Base-by-base conservation (phyloP, 2,888 invertebrate genomes). In the Tinea semifulvella region DNA sequence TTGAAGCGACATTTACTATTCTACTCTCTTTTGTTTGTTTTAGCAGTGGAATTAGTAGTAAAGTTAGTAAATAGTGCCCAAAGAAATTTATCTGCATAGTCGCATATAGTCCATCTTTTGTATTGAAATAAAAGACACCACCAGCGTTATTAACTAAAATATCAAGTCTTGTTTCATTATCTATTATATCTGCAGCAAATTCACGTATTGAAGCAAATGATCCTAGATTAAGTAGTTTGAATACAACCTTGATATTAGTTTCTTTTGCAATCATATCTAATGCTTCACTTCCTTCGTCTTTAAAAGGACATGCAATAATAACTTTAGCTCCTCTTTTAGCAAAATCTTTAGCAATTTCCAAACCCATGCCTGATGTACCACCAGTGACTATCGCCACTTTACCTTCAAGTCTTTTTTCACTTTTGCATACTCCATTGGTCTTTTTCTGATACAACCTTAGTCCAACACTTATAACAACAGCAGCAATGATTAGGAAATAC, bases 71-170 rank as follows among this genome's bases (percentile, higher is more conserved):
- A 65, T 96, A 97, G 8, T 94, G 92, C 0, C 97, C 97, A 64
- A 91, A 94, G 58, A 96, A 92, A 67, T 98, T 98, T 2, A 95
- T 93, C 42, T 92, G 95, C 90, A 96, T 93, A 7, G 92, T 92
- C 49, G 88, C 75, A 63, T 96, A 94, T 49, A 96, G 68, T 1
- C 91, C 93, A 58, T 96, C 95, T 55, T 87, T 86, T 14, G 92
- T 91, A 45, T 84, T 75, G 27, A 75, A 80, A 40, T 79, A 85
- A 11, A 40, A 40, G 1, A 10, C 11, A 3, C 40, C 50, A 5
- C 77, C 80, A 13, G 80, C 80, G 53, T 81, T 82, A 54, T 77
- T 74, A 40, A 82, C 55, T 18, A 82, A 57, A 2, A 74, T 63
- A 49, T 81, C 67, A 16, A 82, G 51, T 13, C 52, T 53, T 3